Evolutionary conservation across 2,113 vertebrate species (phyloP).

Genomic region (Protomyctophum bolini): DNA sequence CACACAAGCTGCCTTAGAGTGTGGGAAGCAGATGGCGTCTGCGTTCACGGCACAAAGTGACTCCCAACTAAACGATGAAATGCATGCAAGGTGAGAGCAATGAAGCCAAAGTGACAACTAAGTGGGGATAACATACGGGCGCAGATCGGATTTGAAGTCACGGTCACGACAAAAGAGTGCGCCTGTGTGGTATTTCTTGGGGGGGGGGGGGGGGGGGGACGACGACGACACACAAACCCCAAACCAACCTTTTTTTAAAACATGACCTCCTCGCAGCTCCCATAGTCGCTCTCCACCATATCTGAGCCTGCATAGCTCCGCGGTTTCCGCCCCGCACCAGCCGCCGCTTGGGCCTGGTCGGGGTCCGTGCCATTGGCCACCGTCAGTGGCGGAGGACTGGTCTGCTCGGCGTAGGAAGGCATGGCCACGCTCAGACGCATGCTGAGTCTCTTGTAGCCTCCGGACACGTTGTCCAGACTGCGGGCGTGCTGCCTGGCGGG

Average conservation of each 20-base stretch:
- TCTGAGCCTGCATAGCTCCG: constrained; percentile 84
- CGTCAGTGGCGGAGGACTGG: constrained; percentile 42
- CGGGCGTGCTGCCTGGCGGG: constrained; percentile 81
- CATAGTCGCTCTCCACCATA: constrained; percentile 94
- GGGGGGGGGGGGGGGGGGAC: too few species aligned
- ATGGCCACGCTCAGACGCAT: constrained; percentile 91
- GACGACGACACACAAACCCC: not conserved
- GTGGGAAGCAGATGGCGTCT: too few species aligned
- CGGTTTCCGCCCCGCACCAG: constrained; percentile 65
- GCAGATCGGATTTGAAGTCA: too few species aligned
- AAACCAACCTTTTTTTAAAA: constrained; percentile 76
- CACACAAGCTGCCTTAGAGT: constrained; percentile 28
- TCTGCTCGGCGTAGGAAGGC: constrained; percentile 87
- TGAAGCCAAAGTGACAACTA: too few species aligned
- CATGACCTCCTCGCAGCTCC: constrained; percentile 98
- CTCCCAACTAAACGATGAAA: too few species aligned
- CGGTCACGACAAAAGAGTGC: too few species aligned
- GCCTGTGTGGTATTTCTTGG: not conserved
- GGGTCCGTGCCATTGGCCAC: constrained; percentile 48
- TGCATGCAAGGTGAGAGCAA: too few species aligned
- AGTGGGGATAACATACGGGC: too few species aligned
- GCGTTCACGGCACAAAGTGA: too few species aligned
- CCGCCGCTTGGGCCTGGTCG: constrained; percentile 67
- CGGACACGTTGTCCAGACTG: constrained; percentile 76
- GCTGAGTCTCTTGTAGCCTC: constrained; percentile 87